A percentile compares a stretch with the other conserved stretches of the same genome.
Conservation (phyloP, 1,140 invertebrate species). For the Halyomorpha halys region DNA sequence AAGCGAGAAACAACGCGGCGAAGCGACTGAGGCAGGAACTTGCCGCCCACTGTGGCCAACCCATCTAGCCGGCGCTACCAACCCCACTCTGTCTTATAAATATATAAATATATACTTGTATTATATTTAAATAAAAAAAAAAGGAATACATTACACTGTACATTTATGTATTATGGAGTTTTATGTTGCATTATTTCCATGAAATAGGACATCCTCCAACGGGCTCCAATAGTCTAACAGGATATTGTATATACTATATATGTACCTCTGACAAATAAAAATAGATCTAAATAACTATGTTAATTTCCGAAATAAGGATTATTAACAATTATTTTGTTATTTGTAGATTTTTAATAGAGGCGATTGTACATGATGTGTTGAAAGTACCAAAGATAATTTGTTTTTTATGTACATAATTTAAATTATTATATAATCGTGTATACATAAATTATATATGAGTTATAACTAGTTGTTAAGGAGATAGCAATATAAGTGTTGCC, state of each 20-base stretch:
- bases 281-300: slow-evolving; percentile 13
- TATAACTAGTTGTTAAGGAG: slow-evolving; percentile 13
- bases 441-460: slow-evolving; percentile 22
- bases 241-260: slow-evolving; percentile 3
- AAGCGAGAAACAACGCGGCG: slow-evolving; percentile 38
- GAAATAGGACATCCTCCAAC: neutral
- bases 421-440: slow-evolving; percentile 26
- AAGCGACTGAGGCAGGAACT: slow-evolving; percentile 44
- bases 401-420: slow-evolving; percentile 27
- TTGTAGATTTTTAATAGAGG: slow-evolving; percentile 11
- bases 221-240: too few relatives aligned
- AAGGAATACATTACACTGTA: neutral
- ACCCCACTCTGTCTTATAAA: neutral
- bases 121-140: slow-evolving; percentile 4
- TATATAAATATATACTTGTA: slow-evolving; percentile 19
- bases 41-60: slow-evolving; percentile 37
- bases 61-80: slow-evolving; percentile 30
- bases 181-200: slow-evolving; percentile 2
- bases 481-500: slow-evolving; percentile 28
- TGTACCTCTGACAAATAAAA: neutral
- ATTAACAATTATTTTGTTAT: slow-evolving; percentile 14
- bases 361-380: slow-evolving; percentile 10
- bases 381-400: slow-evolving; percentile 25
- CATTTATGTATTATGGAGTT: slow-evolving; percentile 2
- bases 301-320: slow-evolving; percentile 9